Evolutionary conservation across 2,113 vertebrate genomes (phyloP).

Genomic region (Thalassarche chlororhynchos): DNA sequence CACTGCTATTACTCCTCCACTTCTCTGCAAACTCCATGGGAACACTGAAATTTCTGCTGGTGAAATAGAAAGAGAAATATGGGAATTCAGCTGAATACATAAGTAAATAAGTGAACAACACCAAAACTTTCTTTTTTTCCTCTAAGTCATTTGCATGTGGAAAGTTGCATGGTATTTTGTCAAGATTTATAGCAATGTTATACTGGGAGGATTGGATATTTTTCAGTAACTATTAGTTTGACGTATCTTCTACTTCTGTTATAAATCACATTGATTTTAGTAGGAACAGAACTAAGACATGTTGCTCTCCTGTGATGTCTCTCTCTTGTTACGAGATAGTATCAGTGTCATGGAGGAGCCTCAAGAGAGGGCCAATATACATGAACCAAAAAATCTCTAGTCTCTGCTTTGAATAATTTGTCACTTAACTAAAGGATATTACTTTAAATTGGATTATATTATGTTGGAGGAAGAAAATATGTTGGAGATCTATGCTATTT

Average conservation of each 20-base stretch:
- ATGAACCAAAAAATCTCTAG: not conserved
- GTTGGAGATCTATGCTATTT: not conserved
- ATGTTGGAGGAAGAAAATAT: not conserved
- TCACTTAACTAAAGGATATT: not conserved
- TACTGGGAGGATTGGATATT: not conserved
- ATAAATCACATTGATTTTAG: not conserved
- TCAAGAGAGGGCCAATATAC: not conserved
- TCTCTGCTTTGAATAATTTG: not conserved
- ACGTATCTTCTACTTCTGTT: not conserved
- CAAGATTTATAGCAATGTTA: not conserved
- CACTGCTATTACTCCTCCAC: not conserved
- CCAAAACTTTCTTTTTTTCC: not conserved
- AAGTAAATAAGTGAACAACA: not conserved
- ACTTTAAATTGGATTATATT: not conserved
- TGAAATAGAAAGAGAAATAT: not conserved
- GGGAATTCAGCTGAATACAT: not conserved
- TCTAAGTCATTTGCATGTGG: not conserved
- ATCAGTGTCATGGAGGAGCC: not conserved
- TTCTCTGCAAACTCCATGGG: not conserved
- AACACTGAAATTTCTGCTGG: not conserved
- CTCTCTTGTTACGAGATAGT: not conserved
- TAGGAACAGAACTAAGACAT: not conserved
- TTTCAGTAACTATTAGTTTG: not conserved
- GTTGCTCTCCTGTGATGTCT: not conserved
- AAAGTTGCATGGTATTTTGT: not conserved